Base-by-base conservation (phyloP, 2,113 vertebrate genomes). In the Toxotes chatareus region DNA sequence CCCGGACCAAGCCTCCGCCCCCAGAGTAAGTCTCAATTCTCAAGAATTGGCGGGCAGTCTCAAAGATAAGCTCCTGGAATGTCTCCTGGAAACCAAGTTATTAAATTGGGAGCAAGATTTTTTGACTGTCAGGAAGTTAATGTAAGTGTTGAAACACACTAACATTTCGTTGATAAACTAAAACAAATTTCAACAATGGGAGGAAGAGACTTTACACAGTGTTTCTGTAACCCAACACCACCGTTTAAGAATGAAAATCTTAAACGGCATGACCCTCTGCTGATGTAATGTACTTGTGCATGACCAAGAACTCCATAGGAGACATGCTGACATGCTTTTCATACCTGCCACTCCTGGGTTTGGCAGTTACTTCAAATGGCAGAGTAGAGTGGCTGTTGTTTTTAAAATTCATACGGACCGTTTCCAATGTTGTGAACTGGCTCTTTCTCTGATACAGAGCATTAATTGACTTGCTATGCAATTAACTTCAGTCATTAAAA, bases 1-100 rank as follows among this genome's bases (percentile, higher is more conserved):
- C 98, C 98, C 93, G 98, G 98, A 99, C 98, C 98, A 99, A 99
- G 98, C 98, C 98, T 99, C 98, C 98, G 98, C 98, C 98, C 98
- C 49, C 98, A 99, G 95, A 99, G 98, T 99, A 92, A 95, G 97
- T 55, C 23, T 47, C 4, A 36, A 6, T 21, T 53, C 46, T 73
- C 5, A 21, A 12, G 36, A 65, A 34, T 51, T 73, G 76, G 13
- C 57, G 23, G 23, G 16, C 12, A 14, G 17, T 19, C 32, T 51
- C 44, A 64, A 3, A 56, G 13, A 79, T 73, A 49, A 63, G 31
- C 13, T 44, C n/a, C n/a, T n/a, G n/a, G n/a, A 11, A 64, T n/a
- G 14, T 32, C n/a, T 9, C 31, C 12, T 70, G 8, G 44, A 55
- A 79, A 69, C 38, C 19, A 74, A 77, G 67, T 51, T 40, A 31